Percentiles rank a stretch among this genome's conserved stretches.
Conservation (phyloP, 2,113 vertebrate species). For the Malurus cyaneus region DNA sequence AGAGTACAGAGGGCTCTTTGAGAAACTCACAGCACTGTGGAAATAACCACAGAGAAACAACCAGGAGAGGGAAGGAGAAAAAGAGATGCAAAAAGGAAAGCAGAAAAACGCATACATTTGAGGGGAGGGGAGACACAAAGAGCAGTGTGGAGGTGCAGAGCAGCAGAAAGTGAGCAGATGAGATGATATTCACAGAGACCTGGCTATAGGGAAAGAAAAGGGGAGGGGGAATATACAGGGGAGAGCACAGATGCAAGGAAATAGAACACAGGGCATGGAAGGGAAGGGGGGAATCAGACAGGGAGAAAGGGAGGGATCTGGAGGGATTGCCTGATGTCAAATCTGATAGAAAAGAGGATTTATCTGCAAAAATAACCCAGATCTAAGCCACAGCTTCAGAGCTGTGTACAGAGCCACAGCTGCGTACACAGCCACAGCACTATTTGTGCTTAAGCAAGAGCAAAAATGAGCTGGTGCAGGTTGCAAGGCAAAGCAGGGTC, state of each 20-base stretch:
- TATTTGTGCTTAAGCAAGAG: neutral
- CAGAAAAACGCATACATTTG: neutral
- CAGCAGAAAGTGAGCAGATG: neutral
- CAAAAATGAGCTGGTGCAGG: neutral
- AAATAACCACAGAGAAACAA: neutral
- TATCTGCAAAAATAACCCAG: slow-evolving; percentile 64
- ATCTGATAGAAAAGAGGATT: slow-evolving; percentile 70
- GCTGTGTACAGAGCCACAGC: too few relatives aligned
- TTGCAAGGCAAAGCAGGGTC: neutral
- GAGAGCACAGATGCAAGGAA: neutral
- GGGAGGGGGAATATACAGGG: neutral
- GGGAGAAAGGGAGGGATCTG: slow-evolving; percentile 12
- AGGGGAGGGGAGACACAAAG: neutral
- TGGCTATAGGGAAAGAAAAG: neutral
- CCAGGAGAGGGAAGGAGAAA: neutral
- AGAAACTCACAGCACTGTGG: neutral
- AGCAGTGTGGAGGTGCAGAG: neutral
- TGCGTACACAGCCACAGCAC: neutral
- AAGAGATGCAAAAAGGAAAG: neutral
- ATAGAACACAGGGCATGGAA: neutral
- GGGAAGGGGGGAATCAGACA: neutral
- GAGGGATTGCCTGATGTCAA: slow-evolving; percentile 61
- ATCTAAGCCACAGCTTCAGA: slow-evolving; percentile 54
- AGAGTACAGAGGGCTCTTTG: neutral
- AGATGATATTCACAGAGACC: neutral